Conservation (phyloP, 2,888 invertebrate species). For the Fragum sueziense region DNA sequence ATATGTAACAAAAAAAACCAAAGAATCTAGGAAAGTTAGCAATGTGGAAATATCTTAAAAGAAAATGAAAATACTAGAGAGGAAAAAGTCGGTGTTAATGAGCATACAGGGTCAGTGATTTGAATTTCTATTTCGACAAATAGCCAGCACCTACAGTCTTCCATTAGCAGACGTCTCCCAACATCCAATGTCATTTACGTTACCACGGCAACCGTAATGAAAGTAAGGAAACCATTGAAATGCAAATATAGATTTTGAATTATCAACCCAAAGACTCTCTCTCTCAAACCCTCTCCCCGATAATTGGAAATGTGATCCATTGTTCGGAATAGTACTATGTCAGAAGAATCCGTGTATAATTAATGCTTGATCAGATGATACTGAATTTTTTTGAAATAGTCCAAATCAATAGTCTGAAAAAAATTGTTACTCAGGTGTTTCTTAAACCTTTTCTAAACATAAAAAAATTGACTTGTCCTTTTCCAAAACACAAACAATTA, state of each 20-base stretch:
- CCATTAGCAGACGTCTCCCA: slow-evolving; percentile 30
- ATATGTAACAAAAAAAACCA: background rate
- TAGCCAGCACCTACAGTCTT: slow-evolving; percentile 23
- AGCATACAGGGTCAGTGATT: slow-evolving; percentile 9
- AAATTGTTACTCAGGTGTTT: too few relatives aligned
- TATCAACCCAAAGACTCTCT: slow-evolving; percentile 17
- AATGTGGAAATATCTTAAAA: too few relatives aligned
- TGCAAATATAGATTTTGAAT: slow-evolving; percentile 43
- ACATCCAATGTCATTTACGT: slow-evolving; percentile 43
- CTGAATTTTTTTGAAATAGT: too few relatives aligned
- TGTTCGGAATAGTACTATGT: too few relatives aligned
- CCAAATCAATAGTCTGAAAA: too few relatives aligned
- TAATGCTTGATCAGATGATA: too few relatives aligned
- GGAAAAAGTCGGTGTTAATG: background rate
- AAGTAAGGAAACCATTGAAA: slow-evolving; percentile 53
- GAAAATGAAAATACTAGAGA: too few relatives aligned
- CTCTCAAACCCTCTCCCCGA: background rate
- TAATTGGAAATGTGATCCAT: too few relatives aligned
- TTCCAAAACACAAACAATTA: background rate
- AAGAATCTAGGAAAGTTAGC: too few relatives aligned
- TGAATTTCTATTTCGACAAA: slow-evolving; percentile 21
- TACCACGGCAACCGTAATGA: slow-evolving; percentile 54
- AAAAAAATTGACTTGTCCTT: too few relatives aligned
- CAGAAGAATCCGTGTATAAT: too few relatives aligned
- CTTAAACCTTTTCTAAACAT: too few relatives aligned